Evolutionary conservation across 1,140 invertebrate genomes (phyloP).

Genomic region (Lucilia cuprina): DNA sequence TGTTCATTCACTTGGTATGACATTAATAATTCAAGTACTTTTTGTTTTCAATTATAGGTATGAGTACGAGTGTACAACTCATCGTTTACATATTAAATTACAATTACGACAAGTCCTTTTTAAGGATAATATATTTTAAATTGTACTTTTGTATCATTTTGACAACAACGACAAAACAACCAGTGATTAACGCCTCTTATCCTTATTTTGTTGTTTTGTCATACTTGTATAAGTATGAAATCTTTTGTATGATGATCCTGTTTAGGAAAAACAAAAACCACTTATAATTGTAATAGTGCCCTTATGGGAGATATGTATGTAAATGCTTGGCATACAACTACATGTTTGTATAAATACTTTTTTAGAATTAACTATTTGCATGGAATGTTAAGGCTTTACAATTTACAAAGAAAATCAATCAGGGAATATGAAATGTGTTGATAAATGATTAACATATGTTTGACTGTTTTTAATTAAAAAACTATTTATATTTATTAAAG

Average conservation of each 20-base stretch:
- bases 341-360: neutral
- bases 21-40: neutral
- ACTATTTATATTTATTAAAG: too few relatives aligned
- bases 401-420: neutral
- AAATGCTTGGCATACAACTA: neutral
- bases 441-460: slow-evolving; percentile 16
- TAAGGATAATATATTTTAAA: neutral
- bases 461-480: neutral
- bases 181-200: slow-evolving; percentile 29
- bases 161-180: slow-evolving; percentile 20
- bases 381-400: too few relatives aligned
- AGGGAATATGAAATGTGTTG: neutral
- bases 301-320: too few relatives aligned
- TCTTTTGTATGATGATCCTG: neutral
- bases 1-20: neutral
- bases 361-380: neutral
- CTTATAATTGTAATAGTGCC: neutral
- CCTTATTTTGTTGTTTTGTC: neutral
- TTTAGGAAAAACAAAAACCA: neutral
- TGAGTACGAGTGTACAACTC: neutral
- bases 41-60: too few relatives aligned
- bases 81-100: slow-evolving; percentile 22
- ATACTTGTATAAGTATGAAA: neutral
- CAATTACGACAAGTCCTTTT: slow-evolving; percentile 2
- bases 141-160: neutral